Conservation (phyloP, 1,140 invertebrate genomes). For the Lucilia sericata region DNA sequence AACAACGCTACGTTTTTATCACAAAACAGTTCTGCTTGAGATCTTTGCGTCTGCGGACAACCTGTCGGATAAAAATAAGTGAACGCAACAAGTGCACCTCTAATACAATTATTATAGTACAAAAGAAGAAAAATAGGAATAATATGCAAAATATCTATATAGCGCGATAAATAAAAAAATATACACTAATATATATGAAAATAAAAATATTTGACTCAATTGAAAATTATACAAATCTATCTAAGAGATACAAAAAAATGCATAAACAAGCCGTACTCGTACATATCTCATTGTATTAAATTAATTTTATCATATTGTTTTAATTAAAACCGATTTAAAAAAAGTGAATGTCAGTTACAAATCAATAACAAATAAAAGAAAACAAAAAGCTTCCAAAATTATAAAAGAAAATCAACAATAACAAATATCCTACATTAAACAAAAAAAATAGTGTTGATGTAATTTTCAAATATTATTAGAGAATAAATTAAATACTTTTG, state of each 20-base stretch:
- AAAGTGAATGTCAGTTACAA: slow-evolving; percentile 15
- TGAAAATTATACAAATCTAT: not conserved
- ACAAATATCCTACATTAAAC: no score
- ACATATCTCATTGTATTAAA: not conserved
- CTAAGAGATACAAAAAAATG: not conserved
- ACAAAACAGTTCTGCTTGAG: slow-evolving; percentile 60
- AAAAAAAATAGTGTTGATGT: no score
- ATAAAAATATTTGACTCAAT: not conserved
- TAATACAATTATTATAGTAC: not conserved
- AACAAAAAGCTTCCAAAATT: not conserved
- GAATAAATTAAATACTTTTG: no score
- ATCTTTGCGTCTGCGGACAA: slow-evolving; percentile 62
- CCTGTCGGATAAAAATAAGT: slow-evolving; percentile 41
- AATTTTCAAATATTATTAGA: no score
- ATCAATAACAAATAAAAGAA: not conserved
- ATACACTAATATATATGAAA: not conserved
- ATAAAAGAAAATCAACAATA: not conserved
- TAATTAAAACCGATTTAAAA: not conserved
- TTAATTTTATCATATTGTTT: not conserved
- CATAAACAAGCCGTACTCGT: not conserved
- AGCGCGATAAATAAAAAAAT: not conserved
- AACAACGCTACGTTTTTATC: slow-evolving; percentile 12
- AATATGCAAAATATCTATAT: not conserved
- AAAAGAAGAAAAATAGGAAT: not conserved
- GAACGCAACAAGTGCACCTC: slow-evolving; percentile 34